Percentiles rank a stretch among this genome's conserved stretches.
Conservation (phyloP, 2,888 invertebrate genomes). For the Agapetus fuscipes region DNA sequence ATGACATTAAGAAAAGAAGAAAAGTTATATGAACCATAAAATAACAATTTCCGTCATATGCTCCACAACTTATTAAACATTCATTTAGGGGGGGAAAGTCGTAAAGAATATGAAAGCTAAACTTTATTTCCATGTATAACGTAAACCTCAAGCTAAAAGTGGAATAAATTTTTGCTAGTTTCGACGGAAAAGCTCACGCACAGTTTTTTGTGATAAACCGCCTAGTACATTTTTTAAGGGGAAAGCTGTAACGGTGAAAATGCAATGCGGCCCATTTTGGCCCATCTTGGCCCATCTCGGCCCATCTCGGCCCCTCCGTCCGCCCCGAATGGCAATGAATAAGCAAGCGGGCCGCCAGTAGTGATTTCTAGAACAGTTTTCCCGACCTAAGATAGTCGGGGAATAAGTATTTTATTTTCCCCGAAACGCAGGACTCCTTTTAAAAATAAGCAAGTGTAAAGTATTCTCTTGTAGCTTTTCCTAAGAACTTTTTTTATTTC, state of each 20-base stretch:
- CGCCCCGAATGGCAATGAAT: neutral
- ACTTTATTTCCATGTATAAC: neutral
- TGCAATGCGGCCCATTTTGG: neutral
- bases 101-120: neutral
- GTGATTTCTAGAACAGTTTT: neutral
- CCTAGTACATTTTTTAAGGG: neutral
- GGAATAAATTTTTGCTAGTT: neutral
- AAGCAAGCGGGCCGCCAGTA: no score
- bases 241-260: neutral
- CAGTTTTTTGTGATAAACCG: neutral
- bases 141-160: no score
- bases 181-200: neutral
- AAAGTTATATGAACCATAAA: no score
- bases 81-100: neutral
- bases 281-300: no score
- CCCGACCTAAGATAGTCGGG: neutral
- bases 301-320: no score
- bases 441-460: no score
- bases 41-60: no score
- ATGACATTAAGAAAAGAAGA: no score
- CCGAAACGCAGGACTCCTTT: no score
- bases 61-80: neutral
- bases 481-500: no score
- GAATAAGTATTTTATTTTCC: no score
- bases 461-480: no score